These are phyloP conservation scores for Saccopteryx leptura DNA, from an alignment of 2,113 vertebrate genomes.

Conservation along the genomic window DNA sequence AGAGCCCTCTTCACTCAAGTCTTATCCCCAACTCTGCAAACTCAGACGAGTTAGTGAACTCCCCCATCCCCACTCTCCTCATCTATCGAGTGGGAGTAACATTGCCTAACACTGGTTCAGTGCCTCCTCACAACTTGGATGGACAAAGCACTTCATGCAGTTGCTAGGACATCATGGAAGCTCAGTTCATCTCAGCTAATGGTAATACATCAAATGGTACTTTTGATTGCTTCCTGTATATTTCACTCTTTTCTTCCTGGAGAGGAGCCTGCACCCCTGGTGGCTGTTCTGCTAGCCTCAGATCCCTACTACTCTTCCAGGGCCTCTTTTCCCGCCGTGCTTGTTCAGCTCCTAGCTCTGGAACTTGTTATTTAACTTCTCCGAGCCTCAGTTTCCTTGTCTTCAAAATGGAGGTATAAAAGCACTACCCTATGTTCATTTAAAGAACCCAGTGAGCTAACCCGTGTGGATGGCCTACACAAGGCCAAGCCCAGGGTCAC, in stretches of 20 bases:
- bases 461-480: not conserved
- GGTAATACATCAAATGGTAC: not conserved
- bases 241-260: not conserved
- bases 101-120: not conserved
- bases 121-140: not conserved
- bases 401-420: not conserved
- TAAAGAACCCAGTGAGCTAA: not conserved
- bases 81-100: not conserved
- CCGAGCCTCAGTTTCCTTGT: not conserved
- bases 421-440: not conserved
- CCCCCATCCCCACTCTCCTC: not conserved
- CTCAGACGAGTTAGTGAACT: not conserved
- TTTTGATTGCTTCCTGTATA: not conserved
- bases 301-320: not conserved
- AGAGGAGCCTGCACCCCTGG: not conserved
- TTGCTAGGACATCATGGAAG: not conserved
- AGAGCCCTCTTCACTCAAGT: not conserved
- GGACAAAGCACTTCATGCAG: not conserved
- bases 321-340: not conserved
- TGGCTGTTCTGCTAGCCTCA: not conserved
- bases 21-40: not conserved
- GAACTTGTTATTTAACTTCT: conserved; percentile 14
- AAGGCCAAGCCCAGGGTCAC: not conserved
- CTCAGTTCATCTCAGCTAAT: not conserved
- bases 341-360: not conserved